Conservation (phyloP, 2,797 vertebrate genomes). For the Prionace glauca region DNA sequence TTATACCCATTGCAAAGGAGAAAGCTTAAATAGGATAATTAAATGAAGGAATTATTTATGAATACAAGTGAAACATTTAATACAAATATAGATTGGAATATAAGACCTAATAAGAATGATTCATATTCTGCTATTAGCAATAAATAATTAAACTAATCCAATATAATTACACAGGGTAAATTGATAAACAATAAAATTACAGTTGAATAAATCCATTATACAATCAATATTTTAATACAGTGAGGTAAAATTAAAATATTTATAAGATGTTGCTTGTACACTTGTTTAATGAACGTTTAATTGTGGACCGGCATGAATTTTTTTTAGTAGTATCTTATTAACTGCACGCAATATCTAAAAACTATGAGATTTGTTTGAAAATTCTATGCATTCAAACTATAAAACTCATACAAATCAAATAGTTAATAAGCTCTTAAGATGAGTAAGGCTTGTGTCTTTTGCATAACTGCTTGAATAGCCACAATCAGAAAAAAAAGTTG, state of each 20-base stretch:
- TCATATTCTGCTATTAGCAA: background rate
- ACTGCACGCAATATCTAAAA: too few relatives aligned
- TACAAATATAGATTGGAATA: background rate
- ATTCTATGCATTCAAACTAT: too few relatives aligned
- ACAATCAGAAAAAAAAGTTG: too few relatives aligned
- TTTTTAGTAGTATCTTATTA: too few relatives aligned
- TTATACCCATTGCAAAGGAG: background rate
- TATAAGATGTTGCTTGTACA: too few relatives aligned
- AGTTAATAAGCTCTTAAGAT: too few relatives aligned
- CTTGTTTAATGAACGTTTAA: too few relatives aligned
- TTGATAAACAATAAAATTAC: background rate
- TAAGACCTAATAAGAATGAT: background rate
- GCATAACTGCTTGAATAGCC: too few relatives aligned
- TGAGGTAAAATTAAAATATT: background rate
- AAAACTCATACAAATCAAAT: too few relatives aligned
- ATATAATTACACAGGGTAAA: background rate
- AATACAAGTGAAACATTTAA: background rate
- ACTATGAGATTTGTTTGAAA: too few relatives aligned
- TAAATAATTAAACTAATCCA: background rate
- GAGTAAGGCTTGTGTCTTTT: too few relatives aligned
- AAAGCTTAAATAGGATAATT: background rate
- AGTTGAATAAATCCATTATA: background rate
- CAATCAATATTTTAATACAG: background rate
- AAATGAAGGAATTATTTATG: slow-evolving; percentile 3
- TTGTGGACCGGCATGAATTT: too few relatives aligned